Evolutionary conservation across 2,888 invertebrate species (phyloP).

Genomic region (Perithous albicinctus): DNA sequence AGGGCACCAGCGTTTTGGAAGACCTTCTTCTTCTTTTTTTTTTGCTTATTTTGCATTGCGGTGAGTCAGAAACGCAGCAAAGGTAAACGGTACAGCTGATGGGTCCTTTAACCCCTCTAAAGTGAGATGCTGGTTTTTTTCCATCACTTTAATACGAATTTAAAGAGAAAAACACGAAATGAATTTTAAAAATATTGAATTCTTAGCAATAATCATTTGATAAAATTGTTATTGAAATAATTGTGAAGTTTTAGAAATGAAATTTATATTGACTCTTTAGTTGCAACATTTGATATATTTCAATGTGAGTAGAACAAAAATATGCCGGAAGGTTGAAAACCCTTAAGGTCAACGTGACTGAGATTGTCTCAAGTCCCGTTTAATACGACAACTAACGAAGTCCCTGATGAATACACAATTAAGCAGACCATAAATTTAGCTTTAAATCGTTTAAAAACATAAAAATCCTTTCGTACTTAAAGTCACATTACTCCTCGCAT

Average conservation of each 20-base stretch:
- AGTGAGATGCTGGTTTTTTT: neutral
- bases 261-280: too few species aligned
- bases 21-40: slow-evolving; percentile 9
- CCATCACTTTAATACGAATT: neutral
- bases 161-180: neutral
- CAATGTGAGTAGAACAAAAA: neutral
- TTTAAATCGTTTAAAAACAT: neutral
- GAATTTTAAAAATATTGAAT: neutral
- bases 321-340: neutral
- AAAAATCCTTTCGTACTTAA: neutral
- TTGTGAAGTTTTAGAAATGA: neutral
- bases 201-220: neutral
- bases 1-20: slow-evolving; percentile 62
- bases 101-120: neutral
- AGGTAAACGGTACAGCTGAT: slow-evolving; percentile 24
- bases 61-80: slow-evolving; percentile 15
- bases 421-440: slow-evolving; percentile 1
- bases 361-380: neutral
- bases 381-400: slow-evolving; percentile 17
- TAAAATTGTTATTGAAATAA: neutral
- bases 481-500: neutral
- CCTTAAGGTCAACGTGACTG: neutral
- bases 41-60: slow-evolving; percentile 7
- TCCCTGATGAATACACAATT: slow-evolving; percentile 1
- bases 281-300: neutral